Evolutionary conservation across 2,113 vertebrate genomes (phyloP).

Genomic region (Tringa solitaria): DNA sequence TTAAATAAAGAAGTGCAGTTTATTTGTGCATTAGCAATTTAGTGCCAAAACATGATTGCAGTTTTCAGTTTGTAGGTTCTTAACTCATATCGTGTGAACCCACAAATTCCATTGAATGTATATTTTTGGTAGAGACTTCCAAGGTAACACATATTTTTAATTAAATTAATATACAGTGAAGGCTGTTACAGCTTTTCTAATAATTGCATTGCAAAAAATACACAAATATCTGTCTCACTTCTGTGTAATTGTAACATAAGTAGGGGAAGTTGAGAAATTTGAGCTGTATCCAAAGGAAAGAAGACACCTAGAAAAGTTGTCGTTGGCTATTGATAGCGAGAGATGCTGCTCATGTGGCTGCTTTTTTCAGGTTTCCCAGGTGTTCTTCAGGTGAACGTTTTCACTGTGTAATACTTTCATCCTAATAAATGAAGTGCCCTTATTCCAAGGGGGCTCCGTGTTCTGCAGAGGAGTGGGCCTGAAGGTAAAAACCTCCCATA

Average conservation of each 20-base stretch:
- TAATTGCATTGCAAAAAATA: not conserved
- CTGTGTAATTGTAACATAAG: not conserved
- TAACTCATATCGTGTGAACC: not conserved
- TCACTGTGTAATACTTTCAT: not conserved
- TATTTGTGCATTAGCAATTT: not conserved
- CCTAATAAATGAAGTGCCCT: not conserved
- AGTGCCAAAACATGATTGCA: not conserved
- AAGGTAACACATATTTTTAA: rapidly evolving
- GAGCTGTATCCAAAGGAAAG: not conserved
- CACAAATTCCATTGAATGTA: not conserved
- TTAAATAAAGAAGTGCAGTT: not conserved
- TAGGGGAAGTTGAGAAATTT: not conserved
- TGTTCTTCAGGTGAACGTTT: not conserved
- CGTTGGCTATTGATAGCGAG: not conserved
- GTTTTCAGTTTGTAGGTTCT: not conserved
- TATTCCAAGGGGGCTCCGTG: not conserved
- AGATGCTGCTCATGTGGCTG: not conserved
- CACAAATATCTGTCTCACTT: rapidly evolving
- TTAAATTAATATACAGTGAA: not conserved
- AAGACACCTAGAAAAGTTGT: not conserved
- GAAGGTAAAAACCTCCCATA: not conserved
- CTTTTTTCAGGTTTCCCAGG: not conserved
- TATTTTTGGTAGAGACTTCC: not conserved
- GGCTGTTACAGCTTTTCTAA: not conserved
- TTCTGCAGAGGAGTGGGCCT: not conserved